These are phyloP conservation scores for Trichogramma dendrolimi DNA, from an alignment of 2,888 invertebrate species.

Conservation along the genomic window DNA sequence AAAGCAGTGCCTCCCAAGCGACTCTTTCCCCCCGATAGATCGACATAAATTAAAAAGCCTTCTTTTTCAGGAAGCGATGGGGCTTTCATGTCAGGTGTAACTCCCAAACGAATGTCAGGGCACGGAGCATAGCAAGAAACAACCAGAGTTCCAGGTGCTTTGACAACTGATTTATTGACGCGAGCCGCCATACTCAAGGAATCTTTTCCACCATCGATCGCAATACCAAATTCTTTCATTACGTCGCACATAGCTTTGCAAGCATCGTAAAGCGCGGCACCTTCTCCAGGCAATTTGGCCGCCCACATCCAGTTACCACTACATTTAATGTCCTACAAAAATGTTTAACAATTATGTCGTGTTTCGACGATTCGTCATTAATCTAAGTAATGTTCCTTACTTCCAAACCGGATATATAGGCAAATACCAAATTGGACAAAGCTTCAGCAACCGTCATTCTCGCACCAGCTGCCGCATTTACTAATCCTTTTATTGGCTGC, in stretches of 20 bases:
- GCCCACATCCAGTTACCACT: slow-evolving; percentile 99
- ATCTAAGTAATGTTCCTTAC: slow-evolving; percentile 43
- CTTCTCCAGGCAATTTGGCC: slow-evolving; percentile 90
- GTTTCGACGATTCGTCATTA: slow-evolving; percentile 3
- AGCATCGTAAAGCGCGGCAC: slow-evolving; percentile 80
- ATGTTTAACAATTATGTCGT: slow-evolving; percentile 4
- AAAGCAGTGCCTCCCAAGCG: slow-evolving; percentile 89
- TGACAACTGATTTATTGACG: slow-evolving; percentile 66
- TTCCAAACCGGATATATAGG: slow-evolving; percentile 57
- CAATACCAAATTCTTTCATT: slow-evolving; percentile 79
- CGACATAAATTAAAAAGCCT: slow-evolving; percentile 73
- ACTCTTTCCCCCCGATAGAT: slow-evolving; percentile 68
- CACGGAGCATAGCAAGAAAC: slow-evolving; percentile 96
- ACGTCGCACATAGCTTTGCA: slow-evolving; percentile 83
- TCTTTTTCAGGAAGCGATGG: slow-evolving; percentile 56
- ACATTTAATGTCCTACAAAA: slow-evolving; percentile 84
- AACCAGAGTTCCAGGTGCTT: slow-evolving; percentile 84
- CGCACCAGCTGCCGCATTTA: slow-evolving; percentile 82
- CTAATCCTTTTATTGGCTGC: slow-evolving; percentile 89
- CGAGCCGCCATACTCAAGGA: slow-evolving; percentile 95
- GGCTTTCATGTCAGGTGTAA: slow-evolving; percentile 88
- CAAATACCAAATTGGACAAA: slow-evolving; percentile 83
- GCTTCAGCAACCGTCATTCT: slow-evolving; percentile 93
- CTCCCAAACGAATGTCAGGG: slow-evolving; percentile 75
- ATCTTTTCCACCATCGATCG: slow-evolving; percentile 96